Evolutionary conservation across 2,797 vertebrate species (phyloP).

Genomic region (Lates japonicus): DNA sequence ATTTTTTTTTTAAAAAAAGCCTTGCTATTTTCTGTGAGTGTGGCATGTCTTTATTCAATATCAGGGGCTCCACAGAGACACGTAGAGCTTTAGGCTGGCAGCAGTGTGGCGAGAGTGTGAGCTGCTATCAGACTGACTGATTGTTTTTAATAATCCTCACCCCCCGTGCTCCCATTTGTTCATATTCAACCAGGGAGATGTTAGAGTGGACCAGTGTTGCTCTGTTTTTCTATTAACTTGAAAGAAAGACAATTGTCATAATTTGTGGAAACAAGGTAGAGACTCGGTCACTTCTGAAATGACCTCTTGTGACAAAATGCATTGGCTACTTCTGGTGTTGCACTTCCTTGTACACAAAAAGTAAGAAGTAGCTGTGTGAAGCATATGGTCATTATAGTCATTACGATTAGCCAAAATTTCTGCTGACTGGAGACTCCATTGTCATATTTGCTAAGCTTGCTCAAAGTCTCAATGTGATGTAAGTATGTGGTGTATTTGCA

Average conservation of each 20-base stretch:
- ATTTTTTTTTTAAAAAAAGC: slow-evolving; percentile 3
- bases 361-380: not conserved
- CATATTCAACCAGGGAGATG: slow-evolving; percentile 64
- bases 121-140: slow-evolving; percentile 75
- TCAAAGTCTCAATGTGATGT: not conserved
- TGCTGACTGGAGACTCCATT: not conserved
- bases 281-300: slow-evolving; percentile 10
- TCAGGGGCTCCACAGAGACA: slow-evolving; percentile 62
- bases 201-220: slow-evolving; percentile 39
- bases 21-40: slow-evolving; percentile 64
- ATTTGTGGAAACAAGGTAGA: slow-evolving; percentile 42
- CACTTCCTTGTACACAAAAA: not conserved
- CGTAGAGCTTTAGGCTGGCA: slow-evolving; percentile 66
- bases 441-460: not conserved
- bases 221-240: slow-evolving; percentile 53
- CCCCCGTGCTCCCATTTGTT: slow-evolving; percentile 58
- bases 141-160: slow-evolving; percentile 76
- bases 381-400: not conserved
- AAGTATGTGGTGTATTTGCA: not conserved
- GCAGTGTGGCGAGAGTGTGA: slow-evolving; percentile 45
- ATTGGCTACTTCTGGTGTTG: not conserved
- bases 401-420: not conserved
- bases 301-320: slow-evolving; percentile 14
- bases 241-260: slow-evolving; percentile 53
- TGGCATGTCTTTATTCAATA: slow-evolving; percentile 70